phyloP scores from a whole-genome alignment of 2,113 vertebrate genomes.

The Otocyon megalotis region DNA sequence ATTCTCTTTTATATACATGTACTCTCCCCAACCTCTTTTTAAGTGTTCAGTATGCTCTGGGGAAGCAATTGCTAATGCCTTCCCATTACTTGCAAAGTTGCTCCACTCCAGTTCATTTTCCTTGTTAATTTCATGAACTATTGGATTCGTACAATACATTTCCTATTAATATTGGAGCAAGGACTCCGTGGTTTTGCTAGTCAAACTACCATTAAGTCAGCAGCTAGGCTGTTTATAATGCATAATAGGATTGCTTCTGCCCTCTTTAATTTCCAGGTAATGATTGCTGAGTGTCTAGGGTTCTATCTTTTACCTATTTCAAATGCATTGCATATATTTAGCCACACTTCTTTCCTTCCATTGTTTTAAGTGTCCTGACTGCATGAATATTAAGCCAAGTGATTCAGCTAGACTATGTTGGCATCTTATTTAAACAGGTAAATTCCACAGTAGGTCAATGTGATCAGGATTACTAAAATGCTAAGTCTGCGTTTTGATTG shows the following conservation, averaged over 20 bases:
- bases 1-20: constrained; percentile 27
- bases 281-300: constrained; percentile 67
- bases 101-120: constrained; percentile 75
- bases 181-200: constrained; percentile 59
- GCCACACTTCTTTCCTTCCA: constrained; percentile 57
- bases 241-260: constrained; percentile 59
- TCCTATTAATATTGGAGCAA: constrained; percentile 77
- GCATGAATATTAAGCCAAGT: constrained; percentile 68
- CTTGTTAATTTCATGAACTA: constrained; percentile 78
- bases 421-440: constrained; percentile 47
- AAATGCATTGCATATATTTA: constrained; percentile 74
- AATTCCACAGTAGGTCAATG: background rate
- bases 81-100: constrained; percentile 68
- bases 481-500: background rate
- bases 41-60: constrained; percentile 39
- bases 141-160: constrained; percentile 68
- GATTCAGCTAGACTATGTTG: constrained; percentile 21
- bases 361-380: constrained; percentile 66
- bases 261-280: constrained; percentile 77
- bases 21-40: constrained; percentile 31
- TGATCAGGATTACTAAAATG: background rate
- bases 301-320: constrained; percentile 74
- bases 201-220: constrained; percentile 71
- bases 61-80: constrained; percentile 30
- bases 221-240: constrained; percentile 64